Percentiles rank a stretch among this genome's conserved stretches.
phyloP scores from a whole-genome alignment of 2,113 vertebrate genomes.

The Thunnus maccoyii region DNA sequence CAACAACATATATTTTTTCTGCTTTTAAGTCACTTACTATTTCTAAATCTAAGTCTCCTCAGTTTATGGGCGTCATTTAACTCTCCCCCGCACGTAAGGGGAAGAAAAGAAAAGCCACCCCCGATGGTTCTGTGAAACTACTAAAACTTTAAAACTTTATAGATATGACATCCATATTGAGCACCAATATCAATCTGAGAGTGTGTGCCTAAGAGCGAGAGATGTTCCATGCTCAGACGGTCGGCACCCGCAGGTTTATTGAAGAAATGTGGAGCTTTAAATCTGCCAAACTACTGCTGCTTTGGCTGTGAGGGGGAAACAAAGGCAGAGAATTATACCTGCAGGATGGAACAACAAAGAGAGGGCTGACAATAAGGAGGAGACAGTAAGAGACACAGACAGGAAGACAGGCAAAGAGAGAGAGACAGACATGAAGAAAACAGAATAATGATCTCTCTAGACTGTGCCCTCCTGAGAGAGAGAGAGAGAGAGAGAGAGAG shows the following conservation, averaged over 20 bases:
- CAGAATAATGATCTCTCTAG: slow-evolving; percentile 48
- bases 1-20: neutral
- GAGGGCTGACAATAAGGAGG: slow-evolving; percentile 22
- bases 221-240: slow-evolving; percentile 41
- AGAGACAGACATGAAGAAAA: slow-evolving; percentile 19
- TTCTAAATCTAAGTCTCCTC: slow-evolving; percentile 32
- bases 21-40: neutral
- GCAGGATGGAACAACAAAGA: slow-evolving; percentile 61
- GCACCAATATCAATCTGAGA: slow-evolving; percentile 57
- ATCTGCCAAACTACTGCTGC: slow-evolving; percentile 68
- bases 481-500: neutral
- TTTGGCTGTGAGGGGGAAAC: slow-evolving; percentile 46
- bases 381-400: slow-evolving; percentile 8
- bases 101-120: neutral
- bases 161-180: slow-evolving; percentile 52
- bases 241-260: slow-evolving; percentile 56
- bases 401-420: slow-evolving; percentile 2
- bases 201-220: slow-evolving; percentile 65
- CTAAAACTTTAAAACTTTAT: slow-evolving; percentile 45
- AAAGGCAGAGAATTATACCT: slow-evolving; percentile 62
- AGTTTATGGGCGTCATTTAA: slow-evolving; percentile 52
- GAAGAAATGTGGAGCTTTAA: slow-evolving; percentile 69
- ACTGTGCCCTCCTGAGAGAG: slow-evolving; percentile 6
- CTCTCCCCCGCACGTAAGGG: neutral
- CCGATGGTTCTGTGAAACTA: slow-evolving; percentile 36